phyloP scores from a whole-genome alignment of 2,888 invertebrate species.

The Tenthredo amoena region DNA sequence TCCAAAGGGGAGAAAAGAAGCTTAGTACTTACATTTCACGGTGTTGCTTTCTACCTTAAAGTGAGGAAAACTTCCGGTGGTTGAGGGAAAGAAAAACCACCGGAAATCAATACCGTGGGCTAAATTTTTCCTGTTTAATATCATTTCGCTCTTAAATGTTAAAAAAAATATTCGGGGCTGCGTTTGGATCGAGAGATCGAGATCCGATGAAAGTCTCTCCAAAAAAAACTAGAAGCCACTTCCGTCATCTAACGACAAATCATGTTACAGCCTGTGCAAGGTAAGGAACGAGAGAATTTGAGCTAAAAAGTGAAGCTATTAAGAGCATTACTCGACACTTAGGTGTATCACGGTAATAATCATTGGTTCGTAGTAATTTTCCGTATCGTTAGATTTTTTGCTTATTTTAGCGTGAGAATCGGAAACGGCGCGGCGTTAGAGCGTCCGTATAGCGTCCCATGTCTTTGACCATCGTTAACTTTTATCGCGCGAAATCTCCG shows the following conservation, averaged over 20 bases:
- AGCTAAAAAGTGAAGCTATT: constrained; percentile 14
- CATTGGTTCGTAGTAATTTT: constrained; percentile 22
- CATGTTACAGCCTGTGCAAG: not conserved
- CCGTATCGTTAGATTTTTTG: not conserved
- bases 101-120: not conserved
- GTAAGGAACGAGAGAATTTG: not conserved
- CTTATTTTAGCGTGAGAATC: constrained; percentile 39
- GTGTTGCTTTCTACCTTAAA: not conserved
- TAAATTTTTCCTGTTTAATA: not conserved
- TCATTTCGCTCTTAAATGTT: not conserved
- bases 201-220: not conserved
- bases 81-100: not conserved
- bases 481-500: constrained; percentile 35
- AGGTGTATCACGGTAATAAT: not conserved
- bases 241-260: not conserved
- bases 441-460: not conserved
- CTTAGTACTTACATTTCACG: constrained; percentile 20
- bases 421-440: not conserved
- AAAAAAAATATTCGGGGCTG: not conserved
- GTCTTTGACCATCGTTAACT: constrained; percentile 29
- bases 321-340: constrained; percentile 15
- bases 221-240: not conserved
- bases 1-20: not conserved
- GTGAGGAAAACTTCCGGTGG: not conserved
- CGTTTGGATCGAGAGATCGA: not conserved